Evolutionary conservation across 2,113 vertebrate species (phyloP).

Genomic region (Meriones unguiculatus): DNA sequence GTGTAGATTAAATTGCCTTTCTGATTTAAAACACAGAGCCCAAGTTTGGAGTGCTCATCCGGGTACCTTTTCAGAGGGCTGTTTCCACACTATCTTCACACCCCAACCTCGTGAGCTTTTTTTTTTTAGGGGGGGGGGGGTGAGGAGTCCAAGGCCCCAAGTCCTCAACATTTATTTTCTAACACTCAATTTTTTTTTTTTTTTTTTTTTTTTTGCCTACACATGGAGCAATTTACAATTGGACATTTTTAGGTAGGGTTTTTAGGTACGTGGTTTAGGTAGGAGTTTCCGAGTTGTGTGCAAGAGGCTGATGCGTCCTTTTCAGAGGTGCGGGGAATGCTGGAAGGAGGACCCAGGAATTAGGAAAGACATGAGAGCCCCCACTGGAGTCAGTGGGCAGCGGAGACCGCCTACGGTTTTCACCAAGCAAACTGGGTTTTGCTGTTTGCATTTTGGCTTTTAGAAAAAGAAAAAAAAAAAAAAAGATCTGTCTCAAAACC

Average conservation of each 20-base stretch:
- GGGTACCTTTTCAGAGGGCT: neutral
- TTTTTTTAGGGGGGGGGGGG: neutral
- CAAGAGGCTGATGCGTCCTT: neutral
- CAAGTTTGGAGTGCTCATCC: constrained; percentile 27
- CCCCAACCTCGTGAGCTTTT: neutral
- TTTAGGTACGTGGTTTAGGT: neutral
- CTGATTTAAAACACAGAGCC: constrained; percentile 50
- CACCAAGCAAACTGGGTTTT: neutral
- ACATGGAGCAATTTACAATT: neutral
- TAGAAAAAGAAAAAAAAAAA: neutral
- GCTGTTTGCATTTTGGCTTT: constrained; percentile 29
- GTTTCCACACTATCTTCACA: neutral
- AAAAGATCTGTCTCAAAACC: neutral
- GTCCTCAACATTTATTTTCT: constrained; percentile 31
- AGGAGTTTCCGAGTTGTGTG: neutral
- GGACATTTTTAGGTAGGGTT: neutral
- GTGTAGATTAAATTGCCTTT: constrained; percentile 66
- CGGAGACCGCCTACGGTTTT: neutral
- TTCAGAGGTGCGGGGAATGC: neutral
- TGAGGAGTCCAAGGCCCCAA: neutral
- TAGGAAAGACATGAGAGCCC: neutral
- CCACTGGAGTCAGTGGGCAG: accelerated
- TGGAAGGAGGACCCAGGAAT: neutral
- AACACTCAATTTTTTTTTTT: constrained; percentile 49
- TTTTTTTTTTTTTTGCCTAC: neutral